These are phyloP conservation scores for Chionodraco myersi DNA, from an alignment of 2,113 vertebrate species.

Conservation along the genomic window DNA sequence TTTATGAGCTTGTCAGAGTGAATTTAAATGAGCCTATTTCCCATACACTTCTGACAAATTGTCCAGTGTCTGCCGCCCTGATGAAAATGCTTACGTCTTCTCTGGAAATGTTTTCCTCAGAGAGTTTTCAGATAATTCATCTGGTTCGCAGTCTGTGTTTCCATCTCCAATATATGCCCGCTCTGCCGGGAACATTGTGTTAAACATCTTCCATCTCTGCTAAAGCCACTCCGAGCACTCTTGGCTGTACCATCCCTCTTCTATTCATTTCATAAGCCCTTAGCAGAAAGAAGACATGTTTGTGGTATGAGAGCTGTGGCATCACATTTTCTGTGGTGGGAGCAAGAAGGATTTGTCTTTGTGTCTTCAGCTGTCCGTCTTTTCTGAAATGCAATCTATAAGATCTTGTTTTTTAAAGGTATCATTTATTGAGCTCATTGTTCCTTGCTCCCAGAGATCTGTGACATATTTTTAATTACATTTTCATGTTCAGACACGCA, in stretches of 20 bases:
- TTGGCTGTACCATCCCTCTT: slow-evolving; percentile 8
- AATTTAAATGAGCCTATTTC: too few relatives aligned
- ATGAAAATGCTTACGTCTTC: too few relatives aligned
- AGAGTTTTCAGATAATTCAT: slow-evolving; percentile 18
- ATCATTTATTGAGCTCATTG: neutral
- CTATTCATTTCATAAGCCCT: slow-evolving; percentile 25
- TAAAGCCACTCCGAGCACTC: slow-evolving; percentile 5
- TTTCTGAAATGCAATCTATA: slow-evolving; percentile 13
- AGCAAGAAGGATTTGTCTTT: too few relatives aligned
- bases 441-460: slow-evolving; percentile 14
- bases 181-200: neutral
- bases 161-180: neutral
- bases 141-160: neutral
- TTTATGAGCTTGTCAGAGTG: too few relatives aligned
- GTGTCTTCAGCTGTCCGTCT: neutral
- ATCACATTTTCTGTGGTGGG: neutral
- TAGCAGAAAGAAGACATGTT: slow-evolving; percentile 18
- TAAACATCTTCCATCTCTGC: neutral
- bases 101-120: too few relatives aligned
- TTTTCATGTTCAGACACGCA: slow-evolving; percentile 15
- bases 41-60: too few relatives aligned
- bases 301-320: neutral
- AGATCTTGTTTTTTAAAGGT: neutral
- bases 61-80: too few relatives aligned
- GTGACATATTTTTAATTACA: slow-evolving; percentile 22